Conservation (phyloP, 2,888 invertebrate species). For the Drosophila rubida region DNA sequence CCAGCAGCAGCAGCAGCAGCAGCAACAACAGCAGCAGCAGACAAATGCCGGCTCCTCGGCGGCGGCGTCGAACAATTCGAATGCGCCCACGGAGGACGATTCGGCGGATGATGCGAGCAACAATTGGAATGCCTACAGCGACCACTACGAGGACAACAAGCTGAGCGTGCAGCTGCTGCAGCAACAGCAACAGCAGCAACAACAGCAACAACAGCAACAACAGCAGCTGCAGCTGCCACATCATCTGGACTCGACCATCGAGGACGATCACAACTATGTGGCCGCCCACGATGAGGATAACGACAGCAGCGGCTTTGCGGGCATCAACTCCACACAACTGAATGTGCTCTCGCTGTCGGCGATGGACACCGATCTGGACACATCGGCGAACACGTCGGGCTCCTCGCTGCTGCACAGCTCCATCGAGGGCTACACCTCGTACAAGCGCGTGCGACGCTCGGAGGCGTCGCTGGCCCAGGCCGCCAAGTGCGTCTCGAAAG, state of each 20-base stretch:
- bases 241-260: constrained; percentile 75
- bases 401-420: constrained; percentile 63
- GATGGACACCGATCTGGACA: constrained; percentile 78
- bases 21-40: constrained; percentile 43
- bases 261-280: constrained; percentile 82
- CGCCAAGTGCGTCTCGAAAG: constrained; percentile 93
- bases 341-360: constrained; percentile 36
- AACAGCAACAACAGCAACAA: constrained; percentile 38
- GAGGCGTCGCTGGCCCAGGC: constrained; percentile 92
- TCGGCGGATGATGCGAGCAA: constrained; percentile 81
- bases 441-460: constrained; percentile 88
- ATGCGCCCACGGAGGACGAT: constrained; percentile 74
- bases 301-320: constrained; percentile 58
- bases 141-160: constrained; percentile 74
- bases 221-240: constrained; percentile 42
- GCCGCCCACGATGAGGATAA: constrained; percentile 82
- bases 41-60: constrained; percentile 46
- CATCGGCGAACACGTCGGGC: constrained; percentile 66
- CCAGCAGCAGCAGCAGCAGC: constrained; percentile 42
- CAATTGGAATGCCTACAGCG: constrained; percentile 77
- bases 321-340: not conserved
- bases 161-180: constrained; percentile 38
- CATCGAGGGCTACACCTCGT: constrained; percentile 74
- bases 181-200: constrained; percentile 34
- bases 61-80: constrained; percentile 68